Base-by-base conservation (phyloP, 2,113 vertebrate genomes). In the Cyanoderma ruficeps region DNA sequence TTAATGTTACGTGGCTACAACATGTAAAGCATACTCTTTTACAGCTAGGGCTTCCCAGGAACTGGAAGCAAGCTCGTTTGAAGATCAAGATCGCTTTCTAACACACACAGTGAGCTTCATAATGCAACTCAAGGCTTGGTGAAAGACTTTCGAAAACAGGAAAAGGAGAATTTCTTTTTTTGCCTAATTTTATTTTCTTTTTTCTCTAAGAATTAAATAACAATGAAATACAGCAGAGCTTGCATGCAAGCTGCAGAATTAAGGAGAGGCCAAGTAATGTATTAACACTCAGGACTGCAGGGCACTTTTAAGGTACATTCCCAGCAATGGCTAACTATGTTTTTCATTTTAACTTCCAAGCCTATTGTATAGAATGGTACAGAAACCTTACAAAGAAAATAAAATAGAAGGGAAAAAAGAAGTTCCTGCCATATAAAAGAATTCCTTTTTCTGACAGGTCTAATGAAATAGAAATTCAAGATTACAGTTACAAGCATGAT, bases 331-430 rank as follows among this genome's bases (percentile, higher is more conserved):
- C 27, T 53, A 64, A 60, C 37, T 89, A 39, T 44, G n/a, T 52
- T 91, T 87, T 88, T 69, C 11, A 57, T 63, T 87, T 90, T n/a
- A 83, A 84, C 59, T 92, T 87, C 67, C 88, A 91, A 92, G 23
- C 3, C 59, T 88, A 35, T 35, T 85, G 55, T 90, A 87, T 37
- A 72, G 28, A 87, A 93, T 27, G 44, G 31, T 78, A 83, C 28
- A 82, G 82, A 79, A 93, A 85, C 10, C 31, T 61, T 18, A 85
- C 53, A 79, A 64, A 85, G 44, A 75, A 82, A 87, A 75, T 35
- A 79, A 46, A 87, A 93, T 18, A 50, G 22, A 90, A 57, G 6
- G 10, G 19, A 7, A 57, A 89, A 83, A 85, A 78, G 8, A 15
- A 31, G 10, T 31, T 76, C 20, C 49, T 82, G 35, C 46, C 49